phyloP scores from a whole-genome alignment of 2,113 vertebrate species.

The Muscicapa adusta region DNA sequence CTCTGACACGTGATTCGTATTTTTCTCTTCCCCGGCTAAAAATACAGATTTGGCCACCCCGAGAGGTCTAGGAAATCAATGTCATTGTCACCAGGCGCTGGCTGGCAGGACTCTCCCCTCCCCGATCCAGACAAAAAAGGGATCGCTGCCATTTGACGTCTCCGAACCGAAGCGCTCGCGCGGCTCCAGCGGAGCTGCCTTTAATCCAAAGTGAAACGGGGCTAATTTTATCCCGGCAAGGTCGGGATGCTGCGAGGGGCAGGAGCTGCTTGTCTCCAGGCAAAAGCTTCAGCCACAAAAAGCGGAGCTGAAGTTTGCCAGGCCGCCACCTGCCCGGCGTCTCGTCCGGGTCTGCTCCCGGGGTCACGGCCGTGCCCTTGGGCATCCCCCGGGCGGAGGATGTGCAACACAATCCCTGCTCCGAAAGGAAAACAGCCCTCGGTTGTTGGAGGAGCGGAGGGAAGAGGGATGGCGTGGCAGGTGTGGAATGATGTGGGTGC shows the following conservation, averaged over 20 bases:
- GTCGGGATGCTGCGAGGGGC: neutral
- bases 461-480: neutral
- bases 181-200: neutral
- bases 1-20: neutral
- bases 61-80: slow-evolving; percentile 47
- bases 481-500: neutral
- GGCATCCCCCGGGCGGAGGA: accelerated
- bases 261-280: neutral
- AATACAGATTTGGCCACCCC: slow-evolving; percentile 8
- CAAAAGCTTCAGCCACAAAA: neutral
- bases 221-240: slow-evolving; percentile 47
- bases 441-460: accelerated
- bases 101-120: slow-evolving; percentile 26
- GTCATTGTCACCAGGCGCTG: slow-evolving; percentile 35
- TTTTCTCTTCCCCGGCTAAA: slow-evolving; percentile 5
- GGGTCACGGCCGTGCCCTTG: neutral
- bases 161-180: neutral
- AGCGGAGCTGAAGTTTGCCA: accelerated
- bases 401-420: neutral
- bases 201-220: neutral
- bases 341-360: accelerated
- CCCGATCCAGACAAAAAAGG: neutral
- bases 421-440: neutral
- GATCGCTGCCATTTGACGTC: neutral
- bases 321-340: neutral